Conservation (phyloP, 1,140 invertebrate species). For the Polyergus mexicanus region DNA sequence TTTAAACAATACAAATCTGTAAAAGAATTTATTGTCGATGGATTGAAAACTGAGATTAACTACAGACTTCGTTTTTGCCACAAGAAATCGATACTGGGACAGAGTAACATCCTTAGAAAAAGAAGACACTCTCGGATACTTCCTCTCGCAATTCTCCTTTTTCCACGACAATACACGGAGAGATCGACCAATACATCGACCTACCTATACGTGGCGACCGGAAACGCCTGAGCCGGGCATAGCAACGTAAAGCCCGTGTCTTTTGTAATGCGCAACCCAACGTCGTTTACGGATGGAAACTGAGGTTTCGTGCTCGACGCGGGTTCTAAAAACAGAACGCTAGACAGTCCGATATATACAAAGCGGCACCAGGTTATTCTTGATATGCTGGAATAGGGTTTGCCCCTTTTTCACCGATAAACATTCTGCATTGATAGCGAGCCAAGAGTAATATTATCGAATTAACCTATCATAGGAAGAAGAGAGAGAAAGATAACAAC, state of each 20-base stretch:
- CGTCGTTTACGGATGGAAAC: constrained; percentile 81
- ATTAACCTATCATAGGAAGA: background rate
- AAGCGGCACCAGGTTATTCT: constrained; percentile 53
- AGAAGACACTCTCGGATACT: constrained; percentile 28
- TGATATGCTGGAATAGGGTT: constrained; percentile 89
- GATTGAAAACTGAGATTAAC: background rate
- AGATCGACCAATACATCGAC: constrained; percentile 68
- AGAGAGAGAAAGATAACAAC: no score
- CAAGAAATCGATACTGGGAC: constrained; percentile 72
- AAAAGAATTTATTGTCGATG: background rate
- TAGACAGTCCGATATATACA: constrained; percentile 56
- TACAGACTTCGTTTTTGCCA: background rate
- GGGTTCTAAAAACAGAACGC: constrained; percentile 80
- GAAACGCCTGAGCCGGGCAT: constrained; percentile 89
- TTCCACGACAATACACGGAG: background rate
- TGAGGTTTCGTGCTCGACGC: constrained; percentile 80
- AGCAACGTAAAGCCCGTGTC: constrained; percentile 87
- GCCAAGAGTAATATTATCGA: background rate
- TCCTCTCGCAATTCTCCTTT: background rate
- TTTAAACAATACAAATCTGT: background rate
- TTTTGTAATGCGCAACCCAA: constrained; percentile 78
- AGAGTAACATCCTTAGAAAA: constrained; percentile 36
- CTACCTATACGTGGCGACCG: constrained; percentile 89
- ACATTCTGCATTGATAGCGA: background rate
- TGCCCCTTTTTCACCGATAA: constrained; percentile 85